Percentiles rank a stretch among this genome's conserved stretches.
phyloP scores from a whole-genome alignment of 2,797 vertebrate species.

The Eospalax fontanierii region DNA sequence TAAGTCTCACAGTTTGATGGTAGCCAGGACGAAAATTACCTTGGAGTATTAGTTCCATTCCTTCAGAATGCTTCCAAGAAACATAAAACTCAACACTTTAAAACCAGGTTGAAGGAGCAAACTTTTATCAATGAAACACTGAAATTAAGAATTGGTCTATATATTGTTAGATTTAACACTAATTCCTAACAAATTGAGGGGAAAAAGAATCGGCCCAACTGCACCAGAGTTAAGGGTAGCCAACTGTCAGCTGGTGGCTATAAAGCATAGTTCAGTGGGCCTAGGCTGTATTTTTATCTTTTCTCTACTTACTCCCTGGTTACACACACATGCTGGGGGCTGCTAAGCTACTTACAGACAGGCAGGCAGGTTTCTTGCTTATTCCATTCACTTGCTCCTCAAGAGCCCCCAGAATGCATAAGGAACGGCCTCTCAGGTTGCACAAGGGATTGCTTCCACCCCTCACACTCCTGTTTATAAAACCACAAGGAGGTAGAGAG shows the following conservation, averaged over 20 bases:
- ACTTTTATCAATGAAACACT: neutral
- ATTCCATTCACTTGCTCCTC: neutral
- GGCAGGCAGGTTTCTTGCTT: neutral
- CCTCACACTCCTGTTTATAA: neutral
- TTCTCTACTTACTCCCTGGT: constrained; percentile 58
- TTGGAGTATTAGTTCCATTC: neutral
- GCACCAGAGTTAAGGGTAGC: neutral
- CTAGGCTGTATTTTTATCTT: neutral
- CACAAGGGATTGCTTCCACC: too few relatives aligned
- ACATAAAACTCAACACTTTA: neutral
- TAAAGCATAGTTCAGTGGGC: neutral
- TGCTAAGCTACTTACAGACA: neutral
- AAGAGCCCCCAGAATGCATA: neutral
- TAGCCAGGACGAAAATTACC: neutral
- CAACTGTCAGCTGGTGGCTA: neutral
- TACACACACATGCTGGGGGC: neutral
- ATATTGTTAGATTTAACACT: neutral
- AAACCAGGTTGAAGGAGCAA: constrained; percentile 4
- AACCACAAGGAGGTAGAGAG: neutral
- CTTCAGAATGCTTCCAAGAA: constrained; percentile 36
- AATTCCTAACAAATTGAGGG: neutral
- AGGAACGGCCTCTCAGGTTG: neutral
- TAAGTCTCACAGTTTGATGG: neutral
- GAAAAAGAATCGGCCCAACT: neutral
- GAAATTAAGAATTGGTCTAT: neutral